Percentiles rank a stretch among this genome's conserved stretches.
phyloP scores from a whole-genome alignment of 2,888 invertebrate genomes.

The Parthenolecanium corni region DNA sequence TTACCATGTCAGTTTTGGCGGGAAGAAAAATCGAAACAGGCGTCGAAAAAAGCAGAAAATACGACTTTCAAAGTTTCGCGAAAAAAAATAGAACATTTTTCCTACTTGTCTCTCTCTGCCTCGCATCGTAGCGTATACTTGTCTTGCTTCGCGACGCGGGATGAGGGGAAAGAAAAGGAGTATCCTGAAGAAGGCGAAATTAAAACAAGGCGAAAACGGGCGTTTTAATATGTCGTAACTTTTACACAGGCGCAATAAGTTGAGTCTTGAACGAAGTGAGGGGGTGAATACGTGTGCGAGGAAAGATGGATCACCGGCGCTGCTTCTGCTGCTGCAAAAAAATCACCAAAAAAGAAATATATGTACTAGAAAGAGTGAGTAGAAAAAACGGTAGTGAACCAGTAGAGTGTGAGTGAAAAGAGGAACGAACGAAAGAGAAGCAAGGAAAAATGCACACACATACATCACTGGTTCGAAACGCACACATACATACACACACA shows the following conservation, averaged over 20 bases:
- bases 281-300: constrained; percentile 20
- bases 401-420: no score
- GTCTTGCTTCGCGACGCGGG: no score
- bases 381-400: no score
- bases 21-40: not conserved
- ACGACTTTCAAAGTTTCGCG: no score
- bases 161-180: not conserved
- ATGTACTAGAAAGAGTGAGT: not conserved
- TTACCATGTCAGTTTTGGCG: not conserved
- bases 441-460: not conserved
- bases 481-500: no score
- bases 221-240: constrained; percentile 27
- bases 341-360: constrained; percentile 10
- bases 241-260: constrained; percentile 27
- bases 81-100: no score
- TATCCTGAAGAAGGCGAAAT: constrained; percentile 18
- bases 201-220: constrained; percentile 28
- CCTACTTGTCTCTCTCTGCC: no score
- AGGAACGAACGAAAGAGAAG: no score
- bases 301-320: constrained; percentile 33
- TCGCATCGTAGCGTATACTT: no score
- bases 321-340: constrained; percentile 30
- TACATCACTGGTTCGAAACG: not conserved
- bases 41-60: not conserved
- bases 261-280: not conserved